Evolutionary conservation across 2,113 vertebrate genomes (phyloP).

Genomic region (Spea bombifrons): DNA sequence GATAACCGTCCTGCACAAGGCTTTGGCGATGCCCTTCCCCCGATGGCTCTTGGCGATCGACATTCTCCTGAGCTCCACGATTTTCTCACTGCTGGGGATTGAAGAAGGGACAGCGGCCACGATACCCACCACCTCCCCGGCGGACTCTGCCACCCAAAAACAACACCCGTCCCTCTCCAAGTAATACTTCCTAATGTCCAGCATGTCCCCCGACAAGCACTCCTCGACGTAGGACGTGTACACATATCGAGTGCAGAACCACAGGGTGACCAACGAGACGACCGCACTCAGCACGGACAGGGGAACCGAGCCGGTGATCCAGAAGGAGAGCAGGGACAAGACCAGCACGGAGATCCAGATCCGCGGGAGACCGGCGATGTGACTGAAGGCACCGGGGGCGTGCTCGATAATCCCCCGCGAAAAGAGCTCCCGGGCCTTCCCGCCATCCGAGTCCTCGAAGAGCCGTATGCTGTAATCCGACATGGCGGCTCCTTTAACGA

Average conservation of each 20-base stretch:
- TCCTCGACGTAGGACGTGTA: neutral
- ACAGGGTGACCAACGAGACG: neutral
- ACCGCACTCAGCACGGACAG: conserved; percentile 21
- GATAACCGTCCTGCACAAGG: conserved; percentile 52
- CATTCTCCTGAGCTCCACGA: conserved; percentile 56
- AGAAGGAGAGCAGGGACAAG: neutral
- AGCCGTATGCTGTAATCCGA: conserved; percentile 52
- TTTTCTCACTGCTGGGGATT: neutral
- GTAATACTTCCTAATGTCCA: conserved; percentile 50
- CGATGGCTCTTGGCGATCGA: conserved; percentile 51
- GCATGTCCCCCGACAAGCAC: conserved; percentile 36
- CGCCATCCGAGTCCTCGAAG: conserved; percentile 54
- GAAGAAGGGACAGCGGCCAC: neutral
- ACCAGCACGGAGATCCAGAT: conserved; percentile 14
- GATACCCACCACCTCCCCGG: conserved; percentile 49
- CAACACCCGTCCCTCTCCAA: conserved; percentile 29
- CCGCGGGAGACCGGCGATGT: rapidly evolving
- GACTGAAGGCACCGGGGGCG: rapidly evolving
- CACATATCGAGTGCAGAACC: neutral
- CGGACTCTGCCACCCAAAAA: conserved; percentile 55
- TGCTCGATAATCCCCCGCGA: conserved; percentile 50
- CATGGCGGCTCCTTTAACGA: conserved; percentile 24
- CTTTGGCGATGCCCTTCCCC: conserved; percentile 47
- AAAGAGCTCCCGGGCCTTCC: conserved; percentile 22
- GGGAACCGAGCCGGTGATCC: conserved; percentile 30